Evolutionary conservation across 2,113 vertebrate genomes (phyloP), one percentile per base, ranked within the genome.

Genomic region (Ahaetulla prasina): DNA sequence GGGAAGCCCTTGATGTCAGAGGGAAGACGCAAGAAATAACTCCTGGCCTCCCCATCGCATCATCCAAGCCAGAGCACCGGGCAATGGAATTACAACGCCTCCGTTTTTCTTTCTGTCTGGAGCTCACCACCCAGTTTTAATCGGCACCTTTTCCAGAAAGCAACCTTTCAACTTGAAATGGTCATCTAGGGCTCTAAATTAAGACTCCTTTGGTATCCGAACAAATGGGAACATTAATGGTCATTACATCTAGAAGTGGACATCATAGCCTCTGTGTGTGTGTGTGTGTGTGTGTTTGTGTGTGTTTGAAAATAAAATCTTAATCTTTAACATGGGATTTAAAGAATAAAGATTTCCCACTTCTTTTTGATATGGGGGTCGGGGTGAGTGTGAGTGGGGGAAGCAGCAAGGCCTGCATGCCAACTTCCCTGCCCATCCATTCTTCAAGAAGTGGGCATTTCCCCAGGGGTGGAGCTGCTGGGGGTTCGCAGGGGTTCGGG

Each of bases 301-400:
- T 7, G 39, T 43, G 80, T 11, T 20, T 80, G 74, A 80, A 80
- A 43, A 80, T 80, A 9, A 39, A 80, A 39, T 39, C 35, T 39
- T 80, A 39, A 80, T 20, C 39, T 39, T 22, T 80, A 80, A 80
- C 68, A 20, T 16, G 30, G 30, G 30, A 68, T 18, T 80, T 80
- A 80, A 80, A 43, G 74, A 80, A 39, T 43, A 80, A 39, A 80
- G 18, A 22, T 43, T 80, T 43, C 35, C 35, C 8, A 43, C 35
- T 43, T 8, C n/a, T 80, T 80, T 80, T 80, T 6, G 7, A 80
- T 22, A 22, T 3, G 2, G 7, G 6, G 2, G 49, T 49, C 0
- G 11, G 50, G 11, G 50, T 52, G 50, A 2, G 3, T 2, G 3
- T 3, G 2, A 0, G 8, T 0, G 2, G n/a, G 16, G 16, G 1